phyloP scores from a whole-genome alignment of 2,797 vertebrate genomes.

The Harpagifer antarcticus region DNA sequence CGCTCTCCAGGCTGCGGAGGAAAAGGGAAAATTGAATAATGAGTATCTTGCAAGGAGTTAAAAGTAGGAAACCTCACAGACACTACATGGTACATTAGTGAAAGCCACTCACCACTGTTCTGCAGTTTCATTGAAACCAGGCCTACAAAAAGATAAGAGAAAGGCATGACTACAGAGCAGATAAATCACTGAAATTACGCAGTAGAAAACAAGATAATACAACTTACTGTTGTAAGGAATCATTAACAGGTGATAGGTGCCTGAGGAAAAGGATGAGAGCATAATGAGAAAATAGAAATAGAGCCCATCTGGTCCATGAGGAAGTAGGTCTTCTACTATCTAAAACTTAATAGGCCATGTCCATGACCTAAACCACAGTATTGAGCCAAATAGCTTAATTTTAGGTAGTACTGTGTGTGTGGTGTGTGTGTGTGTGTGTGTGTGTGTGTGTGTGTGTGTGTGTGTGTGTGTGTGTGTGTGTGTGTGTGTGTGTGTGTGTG shows the following conservation, averaged over 20 bases:
- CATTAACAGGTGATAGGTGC: slow-evolving; percentile 63
- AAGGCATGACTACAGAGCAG: slow-evolving; percentile 34
- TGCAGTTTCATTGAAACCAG: slow-evolving; percentile 82
- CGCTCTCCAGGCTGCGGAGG: slow-evolving; percentile 76
- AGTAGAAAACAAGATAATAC: slow-evolving; percentile 15
- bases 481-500: background rate
- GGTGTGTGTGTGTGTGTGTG: background rate
- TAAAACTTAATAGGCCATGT: slow-evolving; percentile 37
- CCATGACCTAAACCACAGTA: slow-evolving; percentile 19
- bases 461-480: background rate
- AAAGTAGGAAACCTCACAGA: background rate
- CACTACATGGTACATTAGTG: background rate
- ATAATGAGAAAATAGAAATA: slow-evolving; percentile 36
- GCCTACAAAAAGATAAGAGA: slow-evolving; percentile 65
- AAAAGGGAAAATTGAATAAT: background rate
- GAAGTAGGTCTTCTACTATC: slow-evolving; percentile 50
- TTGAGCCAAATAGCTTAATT: slow-evolving; percentile 28
- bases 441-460: background rate
- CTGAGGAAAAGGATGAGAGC: slow-evolving; percentile 52
- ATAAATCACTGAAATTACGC: slow-evolving; percentile 14
- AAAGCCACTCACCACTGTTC: slow-evolving; percentile 80
- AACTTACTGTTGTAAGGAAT: slow-evolving; percentile 71
- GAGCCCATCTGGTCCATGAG: slow-evolving; percentile 17
- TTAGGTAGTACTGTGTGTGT: background rate
- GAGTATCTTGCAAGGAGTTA: background rate